Base-by-base conservation (phyloP, 2,113 vertebrate genomes). In the Cygnus atratus region DNA sequence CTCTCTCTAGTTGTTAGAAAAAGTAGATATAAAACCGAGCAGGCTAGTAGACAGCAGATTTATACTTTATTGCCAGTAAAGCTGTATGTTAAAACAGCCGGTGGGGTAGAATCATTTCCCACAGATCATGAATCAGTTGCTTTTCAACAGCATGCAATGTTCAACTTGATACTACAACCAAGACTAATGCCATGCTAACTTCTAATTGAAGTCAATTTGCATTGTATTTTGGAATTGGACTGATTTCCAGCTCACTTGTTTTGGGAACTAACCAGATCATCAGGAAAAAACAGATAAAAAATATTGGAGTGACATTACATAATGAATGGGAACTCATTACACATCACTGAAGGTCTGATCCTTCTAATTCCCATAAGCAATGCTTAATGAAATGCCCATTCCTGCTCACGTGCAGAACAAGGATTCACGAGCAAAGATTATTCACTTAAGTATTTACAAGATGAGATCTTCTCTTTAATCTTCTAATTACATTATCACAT, bases 21-120 rank as follows among this genome's bases (percentile, higher is more conserved):
- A 97, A 97, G 96, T 37, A 95, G 80, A 91, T 65, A 76, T 73
- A 96, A 97, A 97, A 96, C 44, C 13, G 41, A 97, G 84, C 71
- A 95, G 88, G 26, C 95, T 96, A 76, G 14, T 89, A 95, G 92
- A 84, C 26, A 73, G 33, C 57, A 94, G 94, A 97, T 96, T 97
- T 96, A 95, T 94, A 80, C 83, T 96, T 96, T 90, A 93, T 86
- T 31, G 24, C 58, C 79, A 82, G 78, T 80, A 87, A 83, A 92
- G 75, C 85, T 94, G 84, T 88, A 95, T 21, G 16, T 81, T 97
- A 94, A 96, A 96, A 90, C 87, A 98, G 96, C 91, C 29, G 1
- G 80, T 96, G 57, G 93, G 95, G 90, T 3, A 41, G 87, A 95
- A 93, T 92, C 7, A 46, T 82, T 96, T 97, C 96, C 90, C 88